These are phyloP conservation scores for Pristiophorus japonicus DNA, from an alignment of 2,113 vertebrate genomes.

Conservation along the genomic window DNA sequence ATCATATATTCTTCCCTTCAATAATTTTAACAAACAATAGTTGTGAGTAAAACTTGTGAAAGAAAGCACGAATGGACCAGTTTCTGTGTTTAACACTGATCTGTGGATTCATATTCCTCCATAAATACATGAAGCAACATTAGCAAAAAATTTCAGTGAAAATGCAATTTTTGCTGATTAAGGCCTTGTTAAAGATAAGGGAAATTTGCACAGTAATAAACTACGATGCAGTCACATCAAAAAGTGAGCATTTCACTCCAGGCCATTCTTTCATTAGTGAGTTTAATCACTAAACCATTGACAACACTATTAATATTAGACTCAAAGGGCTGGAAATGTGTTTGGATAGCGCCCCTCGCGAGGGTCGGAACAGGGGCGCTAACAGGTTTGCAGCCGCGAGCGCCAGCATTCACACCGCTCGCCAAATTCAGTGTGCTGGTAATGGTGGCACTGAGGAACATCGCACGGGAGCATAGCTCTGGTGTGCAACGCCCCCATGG, in stretches of 20 bases:
- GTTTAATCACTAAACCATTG: background rate
- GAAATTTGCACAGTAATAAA: background rate
- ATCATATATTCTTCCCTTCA: background rate
- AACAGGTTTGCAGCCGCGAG: no score
- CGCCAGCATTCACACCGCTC: no score
- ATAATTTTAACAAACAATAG: background rate
- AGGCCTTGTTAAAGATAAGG: background rate
- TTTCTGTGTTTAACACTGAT: background rate
- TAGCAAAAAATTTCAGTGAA: background rate
- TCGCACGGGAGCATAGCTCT: no score
- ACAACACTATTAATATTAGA: background rate
- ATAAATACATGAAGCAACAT: background rate
- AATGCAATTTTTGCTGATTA: background rate
- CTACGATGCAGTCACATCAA: no score
- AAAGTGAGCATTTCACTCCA: background rate
- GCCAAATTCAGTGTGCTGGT: no score
- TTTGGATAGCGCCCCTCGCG: no score
- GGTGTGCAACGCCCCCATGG: no score
- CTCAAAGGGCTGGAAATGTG: no score
- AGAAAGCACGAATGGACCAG: background rate
- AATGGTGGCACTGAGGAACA: no score
- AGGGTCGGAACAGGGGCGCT: no score
- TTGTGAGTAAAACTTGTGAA: background rate
- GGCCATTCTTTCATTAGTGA: background rate
- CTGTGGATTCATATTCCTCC: background rate